Evolutionary conservation across 2,888 invertebrate species (phyloP), one percentile per base, ranked within the genome.

Genomic region (Agriopis marginaria): DNA sequence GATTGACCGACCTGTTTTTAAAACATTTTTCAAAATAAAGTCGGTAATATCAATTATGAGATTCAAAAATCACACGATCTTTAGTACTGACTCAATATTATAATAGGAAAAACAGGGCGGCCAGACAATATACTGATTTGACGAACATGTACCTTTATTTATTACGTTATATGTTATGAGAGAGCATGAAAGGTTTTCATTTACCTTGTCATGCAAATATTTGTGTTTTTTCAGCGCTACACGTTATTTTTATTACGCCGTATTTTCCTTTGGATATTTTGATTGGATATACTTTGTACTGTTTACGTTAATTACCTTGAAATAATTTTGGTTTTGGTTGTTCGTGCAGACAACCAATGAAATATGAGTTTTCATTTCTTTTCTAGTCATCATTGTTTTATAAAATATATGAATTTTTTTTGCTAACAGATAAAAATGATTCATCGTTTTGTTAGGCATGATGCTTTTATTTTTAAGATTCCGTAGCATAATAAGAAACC

Each of bases 61-160:
- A 3, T 12, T 9, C 6, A 32, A 0, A n/a, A 49, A 11, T 42
- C 7, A 32, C 17, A 10, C 7, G 39, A 59, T n/a, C n/a, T 63
- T n/a, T 1, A 8, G 8, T 50, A 64, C 68, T 68, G 63, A 32
- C 32, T 60, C 14, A 14, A 49, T 45, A 47, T 49, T 49, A 0
- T n/a, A 10, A 39, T 42, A 40, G 62, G 17, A 53, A n/a, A 61
- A 64, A 47, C 62, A 72, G 78, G 67, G 64, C 72, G 72, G 73
- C 72, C 75, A 77, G 77, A 79, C 80, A 78, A 80, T 80, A 78
- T 80, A 78, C 78, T 75, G 79, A 80, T 80, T 77, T 79, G 81
- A 82, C 72, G 77, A 71, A 68, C 64, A 77, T 73, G 74, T 73
- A 67, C 69, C 72, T 75, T 77, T 77, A 78, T 77, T 79, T 77